Conservation (phyloP, 2,797 vertebrate species). For the Pitangus sulphuratus region DNA sequence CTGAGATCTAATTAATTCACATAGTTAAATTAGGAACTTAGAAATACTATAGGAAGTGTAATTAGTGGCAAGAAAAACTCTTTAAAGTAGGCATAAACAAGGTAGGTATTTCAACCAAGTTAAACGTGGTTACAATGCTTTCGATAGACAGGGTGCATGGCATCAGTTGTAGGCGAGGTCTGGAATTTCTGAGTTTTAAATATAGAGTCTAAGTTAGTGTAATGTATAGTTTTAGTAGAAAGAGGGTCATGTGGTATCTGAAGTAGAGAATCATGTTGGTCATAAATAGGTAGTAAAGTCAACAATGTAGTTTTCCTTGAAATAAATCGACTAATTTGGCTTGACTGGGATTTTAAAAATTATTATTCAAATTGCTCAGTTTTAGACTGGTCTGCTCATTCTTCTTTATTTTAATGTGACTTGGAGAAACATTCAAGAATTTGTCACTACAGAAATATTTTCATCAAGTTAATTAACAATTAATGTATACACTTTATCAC, state of each 20-base stretch:
- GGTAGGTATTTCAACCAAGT: not conserved
- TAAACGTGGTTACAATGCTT: not conserved
- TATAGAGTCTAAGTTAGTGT: not conserved
- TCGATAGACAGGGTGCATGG: not conserved
- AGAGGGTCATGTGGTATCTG: not conserved
- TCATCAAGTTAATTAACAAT: not conserved
- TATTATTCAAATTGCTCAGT: not conserved
- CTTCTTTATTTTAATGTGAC: not conserved
- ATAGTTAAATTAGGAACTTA: constrained; percentile 42
- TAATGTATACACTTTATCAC: not conserved
- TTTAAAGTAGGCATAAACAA: constrained; percentile 5
- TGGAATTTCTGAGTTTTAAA: not conserved
- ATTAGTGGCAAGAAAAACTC: constrained; percentile 29
- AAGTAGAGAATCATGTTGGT: not conserved
- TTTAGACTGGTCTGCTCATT: not conserved
- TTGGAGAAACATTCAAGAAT: not conserved
- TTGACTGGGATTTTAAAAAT: not conserved
- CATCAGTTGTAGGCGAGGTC: not conserved
- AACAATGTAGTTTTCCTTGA: not conserved
- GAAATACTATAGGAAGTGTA: constrained; percentile 39
- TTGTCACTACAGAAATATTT: constrained; percentile 1
- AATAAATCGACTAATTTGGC: not conserved
- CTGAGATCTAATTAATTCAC: constrained; percentile 45
- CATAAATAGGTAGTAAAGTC: not conserved
- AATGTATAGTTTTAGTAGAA: not conserved